Conservation (phyloP, 2,797 vertebrate genomes). For the Acanthurus tractus region DNA sequence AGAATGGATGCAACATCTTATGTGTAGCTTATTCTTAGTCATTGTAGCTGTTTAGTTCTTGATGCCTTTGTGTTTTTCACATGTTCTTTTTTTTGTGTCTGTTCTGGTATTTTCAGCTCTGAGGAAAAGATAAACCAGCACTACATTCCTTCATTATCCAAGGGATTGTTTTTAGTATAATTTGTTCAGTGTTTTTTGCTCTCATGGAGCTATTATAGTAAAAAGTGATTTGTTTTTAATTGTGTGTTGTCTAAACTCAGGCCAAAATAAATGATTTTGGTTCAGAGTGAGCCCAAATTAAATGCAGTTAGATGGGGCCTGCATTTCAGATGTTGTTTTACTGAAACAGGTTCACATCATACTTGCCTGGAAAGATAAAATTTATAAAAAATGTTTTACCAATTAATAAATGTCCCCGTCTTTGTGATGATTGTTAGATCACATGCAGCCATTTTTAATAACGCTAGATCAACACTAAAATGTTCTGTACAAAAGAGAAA, state of each 20-base stretch:
- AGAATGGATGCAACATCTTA: slow-evolving; percentile 25
- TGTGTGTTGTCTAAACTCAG: slow-evolving; percentile 38
- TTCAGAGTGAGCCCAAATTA: background rate
- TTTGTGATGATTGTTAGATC: slow-evolving; percentile 48
- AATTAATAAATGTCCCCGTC: slow-evolving; percentile 28
- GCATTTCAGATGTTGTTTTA: slow-evolving; percentile 39
- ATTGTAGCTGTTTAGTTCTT: slow-evolving; percentile 25
- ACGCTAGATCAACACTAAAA: slow-evolving; percentile 75
- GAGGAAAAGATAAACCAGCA: slow-evolving; percentile 58
- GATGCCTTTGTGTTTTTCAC: slow-evolving; percentile 10
- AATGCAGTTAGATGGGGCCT: slow-evolving; percentile 22
- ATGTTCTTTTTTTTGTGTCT: slow-evolving; percentile 25
- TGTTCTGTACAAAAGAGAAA: slow-evolving; percentile 70
- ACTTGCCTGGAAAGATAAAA: background rate
- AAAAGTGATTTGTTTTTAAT: slow-evolving; percentile 14
- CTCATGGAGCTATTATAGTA: slow-evolving; percentile 35
- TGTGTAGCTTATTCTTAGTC: slow-evolving; percentile 65
- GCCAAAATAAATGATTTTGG: slow-evolving; percentile 45
- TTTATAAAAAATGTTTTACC: slow-evolving; percentile 17
- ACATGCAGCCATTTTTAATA: slow-evolving; percentile 42
- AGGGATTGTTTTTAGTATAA: slow-evolving; percentile 44
- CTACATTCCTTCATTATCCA: slow-evolving; percentile 79
- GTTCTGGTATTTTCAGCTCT: slow-evolving; percentile 44
- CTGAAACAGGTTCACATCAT: slow-evolving; percentile 11
- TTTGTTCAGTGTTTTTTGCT: slow-evolving; percentile 56